Conservation (phyloP, 2,113 vertebrate genomes). For the Gulo gulo region DNA sequence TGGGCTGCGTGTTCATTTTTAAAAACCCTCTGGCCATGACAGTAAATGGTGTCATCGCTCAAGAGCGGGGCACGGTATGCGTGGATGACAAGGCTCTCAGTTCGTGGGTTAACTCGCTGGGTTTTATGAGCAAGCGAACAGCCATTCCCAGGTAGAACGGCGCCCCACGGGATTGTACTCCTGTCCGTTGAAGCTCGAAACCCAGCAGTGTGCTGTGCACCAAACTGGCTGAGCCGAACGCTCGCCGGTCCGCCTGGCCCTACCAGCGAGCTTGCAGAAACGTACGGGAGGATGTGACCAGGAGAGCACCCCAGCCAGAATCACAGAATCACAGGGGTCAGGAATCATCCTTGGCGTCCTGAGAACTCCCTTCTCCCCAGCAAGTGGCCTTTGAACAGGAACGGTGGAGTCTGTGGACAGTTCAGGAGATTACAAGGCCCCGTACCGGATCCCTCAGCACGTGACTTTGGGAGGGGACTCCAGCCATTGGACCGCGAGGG, state of each 20-base stretch:
- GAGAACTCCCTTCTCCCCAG: neutral
- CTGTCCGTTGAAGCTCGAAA: neutral
- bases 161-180: fast-evolving
- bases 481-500: neutral
- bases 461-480: neutral
- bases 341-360: neutral
- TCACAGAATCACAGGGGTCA: neutral
- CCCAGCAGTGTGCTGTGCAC: neutral
- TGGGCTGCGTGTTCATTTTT: neutral
- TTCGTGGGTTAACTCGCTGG: too few relatives aligned
- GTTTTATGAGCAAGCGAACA: neutral
- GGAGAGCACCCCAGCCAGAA: fast-evolving
- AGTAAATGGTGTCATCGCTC: neutral
- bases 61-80: fast-evolving
- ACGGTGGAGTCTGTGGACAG: too few relatives aligned
- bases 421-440: neutral
- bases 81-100: neutral
- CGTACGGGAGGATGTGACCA: too few relatives aligned
- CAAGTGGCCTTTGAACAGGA: neutral
- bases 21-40: neutral
- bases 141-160: fast-evolving
- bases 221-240: too few relatives aligned
- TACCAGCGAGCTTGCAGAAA: neutral
- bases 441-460: neutral
- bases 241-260: fast-evolving